Evolutionary conservation across 92 coral and sea anemone species (phyloP), one percentile per base, ranked within the genome.

Genomic region (Paramuricea clavata): DNA sequence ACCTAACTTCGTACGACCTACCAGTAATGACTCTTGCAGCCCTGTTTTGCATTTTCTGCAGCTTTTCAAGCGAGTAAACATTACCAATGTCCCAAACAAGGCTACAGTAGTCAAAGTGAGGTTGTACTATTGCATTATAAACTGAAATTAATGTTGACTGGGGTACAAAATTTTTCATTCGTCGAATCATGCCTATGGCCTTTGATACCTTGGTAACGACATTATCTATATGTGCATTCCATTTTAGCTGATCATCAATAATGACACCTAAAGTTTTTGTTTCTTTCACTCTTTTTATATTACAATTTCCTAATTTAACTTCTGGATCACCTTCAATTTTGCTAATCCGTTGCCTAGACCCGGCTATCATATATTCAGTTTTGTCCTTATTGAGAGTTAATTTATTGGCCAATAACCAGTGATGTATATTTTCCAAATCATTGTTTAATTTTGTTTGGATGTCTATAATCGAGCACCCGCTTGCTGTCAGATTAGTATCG

Each of bases 101-200:
- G 74, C 74, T 68, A 36, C 74, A 68, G 39, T 68, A 23, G 74
- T 68, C 74, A 68, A 68, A 68, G 17, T 68, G 39, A 28, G 41
- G 39, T 68, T 28, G 17, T 5, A 68, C 25, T 68, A n/a, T n/a
- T n/a, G n/a, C n/a, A n/a, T n/a, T n/a, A n/a, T n/a, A n/a, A n/a
- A n/a, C n/a, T n/a, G n/a, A n/a, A n/a, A n/a, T n/a, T n/a, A n/a
- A n/a, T n/a, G n/a, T n/a, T n/a, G n/a, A n/a, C n/a, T n/a, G n/a
- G n/a, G n/a, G n/a, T n/a, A n/a, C n/a, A n/a, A n/a, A n/a, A n/a
- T n/a, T n/a, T n/a, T n/a, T n/a, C n/a, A n/a, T n/a, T n/a, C n/a
- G n/a, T n/a, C n/a, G n/a, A n/a, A n/a, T n/a, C n/a, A n/a, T n/a
- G n/a, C n/a, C n/a, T n/a, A n/a, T n/a, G n/a, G n/a, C n/a, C n/a